Conservation (phyloP, 2,797 vertebrate genomes). For the Percopsis omiscomaycus region DNA sequence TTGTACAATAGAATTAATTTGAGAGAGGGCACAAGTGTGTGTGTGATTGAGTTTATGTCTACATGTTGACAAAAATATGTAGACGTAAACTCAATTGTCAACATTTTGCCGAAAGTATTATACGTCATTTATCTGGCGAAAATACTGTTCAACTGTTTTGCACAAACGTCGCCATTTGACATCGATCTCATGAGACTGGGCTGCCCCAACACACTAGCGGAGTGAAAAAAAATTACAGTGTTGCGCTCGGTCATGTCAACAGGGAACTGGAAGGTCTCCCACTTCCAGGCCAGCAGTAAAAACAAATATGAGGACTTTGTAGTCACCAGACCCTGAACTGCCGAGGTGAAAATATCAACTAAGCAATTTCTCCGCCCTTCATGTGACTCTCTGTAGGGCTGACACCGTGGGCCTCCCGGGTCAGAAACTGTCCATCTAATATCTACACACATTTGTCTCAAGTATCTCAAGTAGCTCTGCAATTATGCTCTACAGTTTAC, state of each 20-base stretch:
- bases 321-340: not conserved
- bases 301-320: not conserved
- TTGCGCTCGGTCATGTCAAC: not conserved
- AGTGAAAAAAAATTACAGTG: not conserved
- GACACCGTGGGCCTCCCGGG: not conserved
- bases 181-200: no score
- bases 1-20: no score
- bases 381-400: not conserved
- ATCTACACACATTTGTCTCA: not conserved
- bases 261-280: not conserved
- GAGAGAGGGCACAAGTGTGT: no score
- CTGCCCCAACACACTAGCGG: constrained; percentile 4
- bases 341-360: not conserved
- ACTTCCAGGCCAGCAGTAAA: not conserved
- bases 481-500: constrained; percentile 1
- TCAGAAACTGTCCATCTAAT: not conserved
- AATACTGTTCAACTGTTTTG: no score
- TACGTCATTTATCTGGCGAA: no score
- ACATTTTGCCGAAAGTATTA: no score
- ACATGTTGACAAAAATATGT: no score
- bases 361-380: not conserved
- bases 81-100: no score
- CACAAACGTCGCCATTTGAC: no score
- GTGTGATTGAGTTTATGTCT: no score
- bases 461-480: constrained; percentile 7